Base-by-base conservation (phyloP, 2,113 vertebrate genomes). In the Cyprichromis sp. region DNA sequence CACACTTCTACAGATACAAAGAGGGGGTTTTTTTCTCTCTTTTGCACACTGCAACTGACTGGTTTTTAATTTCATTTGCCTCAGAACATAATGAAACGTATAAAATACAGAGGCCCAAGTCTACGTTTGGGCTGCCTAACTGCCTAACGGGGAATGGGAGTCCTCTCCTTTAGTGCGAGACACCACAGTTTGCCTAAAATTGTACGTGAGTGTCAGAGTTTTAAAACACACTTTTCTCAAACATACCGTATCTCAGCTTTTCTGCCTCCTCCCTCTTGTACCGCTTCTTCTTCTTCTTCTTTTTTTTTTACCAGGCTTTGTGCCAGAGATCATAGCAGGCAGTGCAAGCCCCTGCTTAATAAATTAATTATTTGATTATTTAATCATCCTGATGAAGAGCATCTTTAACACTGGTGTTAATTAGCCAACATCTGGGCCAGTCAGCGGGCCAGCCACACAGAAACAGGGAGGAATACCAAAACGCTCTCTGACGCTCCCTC, bases 301-400 rank as follows among this genome's bases (percentile, higher is more conserved):
- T 10, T 12, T 12, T 54, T 63, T 66, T 66, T 54, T 89, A 86
- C 66, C 71, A 94, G 93, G 88, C 94, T 88, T 91, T 85, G 91
- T 90, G 94, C 93, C 93, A 95, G 92, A 94, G 94, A 97, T 97
- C 94, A 96, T 91, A 96, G 94, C 95, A 95, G 92, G 92, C 92
- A 85, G 93, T 89, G 91, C 94, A 91, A 95, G 94, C 91, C 95
- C 91, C 83, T 87, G 91, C 89, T 93, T 96, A 94, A 95, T 95
- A 81, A 94, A 96, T 95, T 95, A 92, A 95, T 97, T 95, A 95
- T 96, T 96, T 96, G 93, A 96, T 97, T 96, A 97, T 96, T 97
- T 97, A 96, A 97, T 97, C 96, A 97, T 94, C 94, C 94, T 95
- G 95, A 96, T 96, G 96, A 96, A 95, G 94, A 96, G 93, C 92